These are phyloP conservation scores for Pseudococcus jackbeardsleyi DNA, from an alignment of 2,888 invertebrate species.

Conservation along the genomic window DNA sequence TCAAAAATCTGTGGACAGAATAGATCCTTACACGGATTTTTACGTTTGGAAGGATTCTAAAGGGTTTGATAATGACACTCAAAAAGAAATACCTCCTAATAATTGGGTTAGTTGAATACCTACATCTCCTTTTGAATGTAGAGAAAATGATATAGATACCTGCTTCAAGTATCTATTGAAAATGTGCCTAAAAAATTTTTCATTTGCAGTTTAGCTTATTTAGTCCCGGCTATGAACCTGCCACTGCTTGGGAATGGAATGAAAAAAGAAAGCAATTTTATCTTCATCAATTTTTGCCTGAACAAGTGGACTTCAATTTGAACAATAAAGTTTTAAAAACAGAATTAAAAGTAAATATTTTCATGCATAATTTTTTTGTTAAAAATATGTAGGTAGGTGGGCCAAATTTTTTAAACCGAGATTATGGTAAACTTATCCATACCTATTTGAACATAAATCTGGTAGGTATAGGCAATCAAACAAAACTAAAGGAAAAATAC, in stretches of 20 bases:
- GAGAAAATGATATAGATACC: not conserved
- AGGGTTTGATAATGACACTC: not conserved
- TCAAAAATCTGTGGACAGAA: not conserved
- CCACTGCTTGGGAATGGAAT: slow-evolving; percentile 79
- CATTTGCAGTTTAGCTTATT: not conserved
- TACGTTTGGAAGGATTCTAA: slow-evolving; percentile 63
- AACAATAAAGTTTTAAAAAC: slow-evolving; percentile 73
- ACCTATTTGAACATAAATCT: too few species aligned
- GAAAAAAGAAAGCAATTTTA: slow-evolving; percentile 77
- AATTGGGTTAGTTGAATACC: slow-evolving; percentile 30
- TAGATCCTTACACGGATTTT: slow-evolving; percentile 21
- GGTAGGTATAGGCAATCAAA: too few species aligned
- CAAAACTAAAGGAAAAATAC: too few species aligned
- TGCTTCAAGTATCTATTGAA: not conserved
- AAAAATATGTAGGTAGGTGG: too few species aligned
- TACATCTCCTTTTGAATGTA: not conserved
- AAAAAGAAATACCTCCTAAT: slow-evolving; percentile 20
- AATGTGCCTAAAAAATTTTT: not conserved
- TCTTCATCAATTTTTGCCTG: slow-evolving; percentile 76
- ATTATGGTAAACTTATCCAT: too few species aligned
- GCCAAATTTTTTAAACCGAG: too few species aligned
- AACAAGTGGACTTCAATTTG: slow-evolving; percentile 80
- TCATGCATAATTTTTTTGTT: too few species aligned
- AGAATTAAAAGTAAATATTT: slow-evolving; percentile 70
- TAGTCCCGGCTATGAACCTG: slow-evolving; percentile 68